These are phyloP conservation scores for Agonum fuliginosum DNA, from an alignment of 2,888 invertebrate genomes.

Conservation along the genomic window DNA sequence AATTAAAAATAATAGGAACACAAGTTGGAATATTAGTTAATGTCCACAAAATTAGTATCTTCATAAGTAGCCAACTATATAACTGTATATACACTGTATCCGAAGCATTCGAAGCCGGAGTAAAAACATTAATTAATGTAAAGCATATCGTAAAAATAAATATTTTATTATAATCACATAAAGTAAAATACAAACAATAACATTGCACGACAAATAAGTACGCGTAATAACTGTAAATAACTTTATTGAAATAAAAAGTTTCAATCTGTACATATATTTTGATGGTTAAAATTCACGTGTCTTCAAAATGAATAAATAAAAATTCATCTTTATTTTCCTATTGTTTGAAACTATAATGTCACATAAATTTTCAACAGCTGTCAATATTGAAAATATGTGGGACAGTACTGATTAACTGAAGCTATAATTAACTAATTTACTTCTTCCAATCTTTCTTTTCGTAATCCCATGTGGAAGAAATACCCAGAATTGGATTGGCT, in stretches of 20 bases:
- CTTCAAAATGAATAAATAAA: conserved; percentile 41
- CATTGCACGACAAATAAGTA: conserved; percentile 27
- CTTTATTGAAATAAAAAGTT: conserved; percentile 49
- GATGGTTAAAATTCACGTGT: conserved; percentile 19
- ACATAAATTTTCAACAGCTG: conserved; percentile 54
- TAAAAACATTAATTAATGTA: too few species aligned
- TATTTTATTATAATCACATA: conserved; percentile 45
- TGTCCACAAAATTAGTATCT: too few species aligned
- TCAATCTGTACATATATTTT: conserved; percentile 43
- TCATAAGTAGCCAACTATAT: too few species aligned
- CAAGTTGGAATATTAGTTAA: too few species aligned
- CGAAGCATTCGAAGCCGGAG: too few species aligned
- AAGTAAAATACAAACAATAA: conserved; percentile 45
- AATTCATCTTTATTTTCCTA: conserved; percentile 25
- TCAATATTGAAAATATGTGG: conserved; percentile 50
- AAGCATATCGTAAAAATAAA: too few species aligned
- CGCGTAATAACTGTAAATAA: conserved; percentile 50
- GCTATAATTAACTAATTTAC: conserved; percentile 66
- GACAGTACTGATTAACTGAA: conserved; percentile 63
- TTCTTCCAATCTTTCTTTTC: conserved; percentile 82
- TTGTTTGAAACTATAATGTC: conserved; percentile 41
- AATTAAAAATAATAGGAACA: neutral
- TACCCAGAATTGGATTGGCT: conserved; percentile 77
- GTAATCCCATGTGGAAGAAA: conserved; percentile 81
- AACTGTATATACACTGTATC: too few species aligned